Evolutionary conservation across 1,140 invertebrate genomes (phyloP), one percentile per base, ranked within the genome.

Genomic region (Trichoplusia ni): DNA sequence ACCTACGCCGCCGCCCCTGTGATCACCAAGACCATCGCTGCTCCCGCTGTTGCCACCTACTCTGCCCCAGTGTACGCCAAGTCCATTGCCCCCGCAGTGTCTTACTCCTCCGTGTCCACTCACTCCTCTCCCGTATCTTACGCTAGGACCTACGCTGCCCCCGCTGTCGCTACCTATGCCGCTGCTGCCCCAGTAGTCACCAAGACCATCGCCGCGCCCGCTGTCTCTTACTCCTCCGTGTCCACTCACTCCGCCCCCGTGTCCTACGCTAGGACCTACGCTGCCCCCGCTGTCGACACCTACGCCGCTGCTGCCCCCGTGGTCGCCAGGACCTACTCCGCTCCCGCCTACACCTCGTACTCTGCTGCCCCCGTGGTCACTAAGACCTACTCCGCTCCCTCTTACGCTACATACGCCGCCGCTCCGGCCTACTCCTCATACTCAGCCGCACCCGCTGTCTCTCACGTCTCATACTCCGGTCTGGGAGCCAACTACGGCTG

Each of bases 391-490:
- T 72, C 51, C 21, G 42, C 61, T 16, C 54, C 66, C 53, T n/a
- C n/a, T n/a, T n/a, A n/a, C n/a, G n/a, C n/a, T n/a, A n/a, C n/a
- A n/a, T n/a, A n/a, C n/a, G n/a, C n/a, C n/a, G 37, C 63, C 6
- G 61, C 64, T 18, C 35, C 60, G 5, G 31, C 66, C 1, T 68
- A 69, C 53, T 65, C 71, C 6, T 31, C 66, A 1, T 68, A 69
- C 53, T 65, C 71, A 4, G 71, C 71, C 6, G 67, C 80, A 4
- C 80, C 80, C 19, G 72, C 73, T n/a, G 81, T 77, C 6, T 83
- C 77, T 6, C 77, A 82, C 61, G 75, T 81, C 1, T 62, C 78
- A 5, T 81, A 79, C 70, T 49, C 69, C 23, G 76, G 73, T 27
- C 64, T 71, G 0, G 71, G 75, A 7, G 75, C 71, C 38, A 64